Evolutionary conservation across 1,140 invertebrate genomes (phyloP).

Genomic region (Lucilia sericata): DNA sequence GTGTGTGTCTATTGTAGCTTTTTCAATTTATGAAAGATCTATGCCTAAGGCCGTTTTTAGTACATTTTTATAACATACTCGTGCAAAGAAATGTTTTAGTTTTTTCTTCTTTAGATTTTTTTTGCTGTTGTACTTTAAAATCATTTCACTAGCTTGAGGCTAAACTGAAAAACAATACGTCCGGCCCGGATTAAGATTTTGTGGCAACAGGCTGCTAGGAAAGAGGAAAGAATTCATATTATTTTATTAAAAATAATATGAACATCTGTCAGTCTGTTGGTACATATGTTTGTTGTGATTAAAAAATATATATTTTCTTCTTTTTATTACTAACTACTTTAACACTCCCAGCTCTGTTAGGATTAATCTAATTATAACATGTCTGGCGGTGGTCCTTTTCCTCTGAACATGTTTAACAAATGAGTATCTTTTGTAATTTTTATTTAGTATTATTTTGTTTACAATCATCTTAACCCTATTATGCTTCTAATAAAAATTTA

Average conservation of each 20-base stretch:
- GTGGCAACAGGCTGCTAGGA: neutral
- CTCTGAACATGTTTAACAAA: too few species aligned
- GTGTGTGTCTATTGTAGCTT: neutral
- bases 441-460: too few species aligned
- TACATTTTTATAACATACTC: neutral
- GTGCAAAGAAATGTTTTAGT: neutral
- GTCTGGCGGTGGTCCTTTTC: neutral
- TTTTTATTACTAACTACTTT: neutral
- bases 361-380: slow-evolving; percentile 8
- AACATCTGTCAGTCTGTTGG: neutral
- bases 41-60: neutral
- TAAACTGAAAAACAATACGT: neutral
- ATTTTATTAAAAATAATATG: neutral
- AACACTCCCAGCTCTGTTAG: slow-evolving; percentile 2
- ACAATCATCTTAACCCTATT: too few species aligned
- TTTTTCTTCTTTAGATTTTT: neutral
- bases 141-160: slow-evolving; percentile 1
- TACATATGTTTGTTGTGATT: neutral
- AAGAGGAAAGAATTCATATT: neutral
- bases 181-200: neutral
- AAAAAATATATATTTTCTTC: neutral
- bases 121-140: neutral
- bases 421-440: too few species aligned
- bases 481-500: too few species aligned
- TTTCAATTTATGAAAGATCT: slow-evolving; percentile 24